These are phyloP conservation scores for Periophthalmodon schlosseri DNA, from an alignment of 2,113 vertebrate genomes.

Conservation along the genomic window DNA sequence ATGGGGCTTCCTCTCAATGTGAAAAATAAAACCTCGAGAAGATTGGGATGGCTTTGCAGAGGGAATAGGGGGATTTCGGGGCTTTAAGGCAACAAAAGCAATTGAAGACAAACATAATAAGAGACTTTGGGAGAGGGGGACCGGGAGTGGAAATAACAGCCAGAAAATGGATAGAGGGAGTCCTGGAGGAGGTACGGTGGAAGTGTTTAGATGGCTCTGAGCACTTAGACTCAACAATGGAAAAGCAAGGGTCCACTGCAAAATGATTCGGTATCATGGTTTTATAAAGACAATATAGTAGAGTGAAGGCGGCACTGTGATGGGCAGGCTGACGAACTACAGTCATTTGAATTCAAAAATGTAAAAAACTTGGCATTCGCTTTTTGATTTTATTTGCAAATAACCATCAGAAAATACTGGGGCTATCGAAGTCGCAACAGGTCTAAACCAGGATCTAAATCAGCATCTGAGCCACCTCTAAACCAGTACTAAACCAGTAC, in stretches of 20 bases:
- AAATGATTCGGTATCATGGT: neutral
- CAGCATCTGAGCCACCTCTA: too few relatives aligned
- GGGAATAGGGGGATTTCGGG: neutral
- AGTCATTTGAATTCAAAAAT: too few relatives aligned
- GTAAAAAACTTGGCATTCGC: too few relatives aligned
- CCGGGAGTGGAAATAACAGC: neutral
- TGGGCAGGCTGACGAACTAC: too few relatives aligned
- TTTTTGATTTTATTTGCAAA: too few relatives aligned
- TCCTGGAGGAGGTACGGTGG: constrained; percentile 7
- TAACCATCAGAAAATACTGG: too few relatives aligned
- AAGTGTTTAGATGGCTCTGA: neutral
- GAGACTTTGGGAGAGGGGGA: constrained; percentile 8
- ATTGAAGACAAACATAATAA: constrained; percentile 16
- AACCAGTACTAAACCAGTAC: too few relatives aligned
- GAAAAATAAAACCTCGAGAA: constrained; percentile 16
- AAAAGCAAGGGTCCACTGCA: neutral
- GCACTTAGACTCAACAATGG: neutral
- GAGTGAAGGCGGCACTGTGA: too few relatives aligned
- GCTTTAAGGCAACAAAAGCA: constrained; percentile 10
- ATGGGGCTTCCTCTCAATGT: neutral
- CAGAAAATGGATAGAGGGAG: neutral
- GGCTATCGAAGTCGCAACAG: too few relatives aligned
- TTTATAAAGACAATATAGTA: too few relatives aligned
- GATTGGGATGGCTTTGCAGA: constrained; percentile 11
- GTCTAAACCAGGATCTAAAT: too few relatives aligned